phyloP scores from a whole-genome alignment of 35 echinoderm and acorn worm genomes.

The Heliocidaris erythrogramma region DNA sequence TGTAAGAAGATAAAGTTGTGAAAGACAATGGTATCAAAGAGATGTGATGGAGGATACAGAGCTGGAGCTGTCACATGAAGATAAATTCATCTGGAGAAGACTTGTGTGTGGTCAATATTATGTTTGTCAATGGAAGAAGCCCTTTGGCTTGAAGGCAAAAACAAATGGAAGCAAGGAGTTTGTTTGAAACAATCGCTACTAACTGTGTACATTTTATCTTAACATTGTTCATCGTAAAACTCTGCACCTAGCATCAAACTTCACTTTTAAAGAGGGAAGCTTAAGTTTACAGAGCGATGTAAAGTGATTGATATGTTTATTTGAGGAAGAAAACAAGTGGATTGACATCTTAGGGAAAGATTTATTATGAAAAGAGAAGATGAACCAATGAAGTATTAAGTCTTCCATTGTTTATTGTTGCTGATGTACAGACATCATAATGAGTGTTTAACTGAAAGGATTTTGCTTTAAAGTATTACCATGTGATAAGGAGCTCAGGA shows the following conservation, averaged over 20 bases:
- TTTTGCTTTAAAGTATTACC: neutral
- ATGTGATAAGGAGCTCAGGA: neutral
- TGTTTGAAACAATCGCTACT: neutral
- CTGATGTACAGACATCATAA: neutral
- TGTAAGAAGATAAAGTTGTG: neutral
- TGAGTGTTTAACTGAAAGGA: neutral
- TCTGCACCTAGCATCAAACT: neutral
- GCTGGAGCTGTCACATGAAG: neutral
- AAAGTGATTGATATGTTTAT: neutral
- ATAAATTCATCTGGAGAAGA: neutral
- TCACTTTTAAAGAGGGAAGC: neutral
- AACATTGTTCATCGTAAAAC: neutral
- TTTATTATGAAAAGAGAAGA: neutral
- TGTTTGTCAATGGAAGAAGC: neutral
- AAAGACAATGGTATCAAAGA: neutral
- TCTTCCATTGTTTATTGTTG: neutral
- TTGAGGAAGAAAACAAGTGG: neutral
- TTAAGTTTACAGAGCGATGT: neutral
- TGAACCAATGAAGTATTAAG: conserved; percentile 11
- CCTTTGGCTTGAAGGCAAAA: neutral
- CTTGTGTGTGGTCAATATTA: neutral
- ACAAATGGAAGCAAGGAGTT: neutral
- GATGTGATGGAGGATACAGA: neutral
- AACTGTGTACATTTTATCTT: neutral
- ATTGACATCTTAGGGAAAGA: neutral